These are phyloP conservation scores for Danio jaintianensis DNA, from an alignment of 2,797 vertebrate genomes.

Conservation along the genomic window DNA sequence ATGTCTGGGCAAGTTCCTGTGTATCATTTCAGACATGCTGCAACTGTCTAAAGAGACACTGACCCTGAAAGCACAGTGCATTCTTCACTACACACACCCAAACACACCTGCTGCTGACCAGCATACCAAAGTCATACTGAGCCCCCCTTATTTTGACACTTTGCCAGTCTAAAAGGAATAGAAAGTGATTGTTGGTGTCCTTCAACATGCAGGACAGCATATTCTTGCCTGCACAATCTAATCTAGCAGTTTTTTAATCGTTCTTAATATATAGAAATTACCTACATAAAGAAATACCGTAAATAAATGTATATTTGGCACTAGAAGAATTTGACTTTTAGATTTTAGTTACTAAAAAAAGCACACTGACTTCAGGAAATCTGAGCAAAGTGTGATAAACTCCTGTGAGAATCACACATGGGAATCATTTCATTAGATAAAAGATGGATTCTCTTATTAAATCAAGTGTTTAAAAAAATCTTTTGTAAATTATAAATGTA, in stretches of 20 bases:
- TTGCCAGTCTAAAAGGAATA: background rate
- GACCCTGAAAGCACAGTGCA: slow-evolving; percentile 60
- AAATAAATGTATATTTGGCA: background rate
- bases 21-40: slow-evolving; percentile 46
- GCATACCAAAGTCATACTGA: slow-evolving; percentile 26
- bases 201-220: background rate
- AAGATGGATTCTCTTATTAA: too few species aligned
- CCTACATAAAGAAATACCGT: background rate
- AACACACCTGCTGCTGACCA: slow-evolving; percentile 52
- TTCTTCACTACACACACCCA: slow-evolving; percentile 60
- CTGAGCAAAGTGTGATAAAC: background rate
- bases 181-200: background rate
- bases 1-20: slow-evolving; percentile 59
- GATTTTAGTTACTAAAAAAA: background rate
- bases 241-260: background rate
- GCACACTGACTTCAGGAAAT: background rate
- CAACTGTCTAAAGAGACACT: slow-evolving; percentile 44
- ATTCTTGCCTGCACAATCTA: background rate
- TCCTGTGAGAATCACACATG: background rate
- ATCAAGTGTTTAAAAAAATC: too few species aligned
- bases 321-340: background rate
- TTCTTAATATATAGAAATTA: background rate
- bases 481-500: too few species aligned
- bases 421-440: background rate
- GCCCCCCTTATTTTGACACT: background rate